Conservation (phyloP, 2,888 invertebrate genomes). For the Stegana nigrithorax region DNA sequence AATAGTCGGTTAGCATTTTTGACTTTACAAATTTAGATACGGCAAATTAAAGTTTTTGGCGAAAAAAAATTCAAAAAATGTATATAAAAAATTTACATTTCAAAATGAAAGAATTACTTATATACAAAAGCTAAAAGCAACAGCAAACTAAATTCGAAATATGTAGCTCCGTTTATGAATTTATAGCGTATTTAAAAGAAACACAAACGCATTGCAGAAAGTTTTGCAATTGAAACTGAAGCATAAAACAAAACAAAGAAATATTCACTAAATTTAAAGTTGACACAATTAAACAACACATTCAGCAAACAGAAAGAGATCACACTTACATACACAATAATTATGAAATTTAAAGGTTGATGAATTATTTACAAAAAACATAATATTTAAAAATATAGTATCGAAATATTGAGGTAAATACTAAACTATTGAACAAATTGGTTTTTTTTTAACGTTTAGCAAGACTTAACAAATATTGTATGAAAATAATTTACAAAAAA, state of each 20-base stretch:
- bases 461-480: constrained; percentile 53
- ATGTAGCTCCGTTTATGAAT: constrained; percentile 25
- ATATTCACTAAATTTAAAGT: neutral
- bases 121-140: no score
- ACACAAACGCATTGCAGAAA: neutral
- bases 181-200: constrained; percentile 5
- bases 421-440: constrained; percentile 15
- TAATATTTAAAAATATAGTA: no score
- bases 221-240: neutral
- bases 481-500: constrained; percentile 42
- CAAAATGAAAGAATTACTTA: no score
- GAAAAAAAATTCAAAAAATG: neutral
- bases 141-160: constrained; percentile 18
- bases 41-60: neutral
- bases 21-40: constrained; percentile 26
- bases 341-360: constrained; percentile 63
- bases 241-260: neutral
- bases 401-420: no score
- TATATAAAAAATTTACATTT: constrained; percentile 31
- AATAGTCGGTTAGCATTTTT: neutral
- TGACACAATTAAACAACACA: constrained; percentile 4
- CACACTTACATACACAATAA: constrained; percentile 32
- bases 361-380: constrained; percentile 62
- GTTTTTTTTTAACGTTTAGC: constrained; percentile 54
- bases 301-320: neutral